Percentiles rank a stretch among this genome's conserved stretches.
Evolutionary conservation across 2,888 invertebrate genomes (phyloP).

Genomic region (Heliconius ismenius): DNA sequence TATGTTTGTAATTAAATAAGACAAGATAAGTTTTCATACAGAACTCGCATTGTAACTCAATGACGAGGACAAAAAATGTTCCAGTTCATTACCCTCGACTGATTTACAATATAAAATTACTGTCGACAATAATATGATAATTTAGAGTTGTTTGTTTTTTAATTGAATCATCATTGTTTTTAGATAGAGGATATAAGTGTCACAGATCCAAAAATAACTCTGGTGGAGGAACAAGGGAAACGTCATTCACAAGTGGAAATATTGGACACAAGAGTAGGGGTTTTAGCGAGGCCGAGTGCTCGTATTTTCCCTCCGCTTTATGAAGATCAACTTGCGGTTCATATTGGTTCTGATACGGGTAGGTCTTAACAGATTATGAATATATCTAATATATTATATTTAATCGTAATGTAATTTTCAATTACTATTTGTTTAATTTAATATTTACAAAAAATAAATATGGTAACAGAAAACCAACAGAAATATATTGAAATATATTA

Average conservation of each 20-base stretch:
- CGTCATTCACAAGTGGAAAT: constrained; percentile 88
- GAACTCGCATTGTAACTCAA: constrained; percentile 31
- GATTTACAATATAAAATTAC: constrained; percentile 32
- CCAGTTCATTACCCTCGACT: constrained; percentile 38
- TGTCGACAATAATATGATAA: constrained; percentile 16
- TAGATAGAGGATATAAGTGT: constrained; percentile 84
- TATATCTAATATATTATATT: neutral
- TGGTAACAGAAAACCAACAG: neutral
- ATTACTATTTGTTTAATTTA: neutral
- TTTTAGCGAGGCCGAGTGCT: constrained; percentile 88
- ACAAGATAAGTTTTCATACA: constrained; percentile 24
- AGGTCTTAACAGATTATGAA: neutral
- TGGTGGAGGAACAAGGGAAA: constrained; percentile 88
- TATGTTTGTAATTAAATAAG: constrained; percentile 33
- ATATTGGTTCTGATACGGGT: constrained; percentile 80
- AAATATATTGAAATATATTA: neutral
- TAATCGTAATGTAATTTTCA: neutral
- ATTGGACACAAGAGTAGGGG: constrained; percentile 86
- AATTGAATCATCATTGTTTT: constrained; percentile 42
- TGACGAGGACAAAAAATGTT: constrained; percentile 35
- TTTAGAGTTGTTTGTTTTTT: constrained; percentile 10
- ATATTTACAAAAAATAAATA: neutral
- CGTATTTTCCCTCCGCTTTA: constrained; percentile 91
- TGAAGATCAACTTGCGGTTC: constrained; percentile 89
- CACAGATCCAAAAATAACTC: constrained; percentile 84